A percentile compares a stretch with the other conserved stretches of the same genome.
phyloP scores from a whole-genome alignment of 1,140 invertebrate genomes.

The Drosophila jambulina region DNA sequence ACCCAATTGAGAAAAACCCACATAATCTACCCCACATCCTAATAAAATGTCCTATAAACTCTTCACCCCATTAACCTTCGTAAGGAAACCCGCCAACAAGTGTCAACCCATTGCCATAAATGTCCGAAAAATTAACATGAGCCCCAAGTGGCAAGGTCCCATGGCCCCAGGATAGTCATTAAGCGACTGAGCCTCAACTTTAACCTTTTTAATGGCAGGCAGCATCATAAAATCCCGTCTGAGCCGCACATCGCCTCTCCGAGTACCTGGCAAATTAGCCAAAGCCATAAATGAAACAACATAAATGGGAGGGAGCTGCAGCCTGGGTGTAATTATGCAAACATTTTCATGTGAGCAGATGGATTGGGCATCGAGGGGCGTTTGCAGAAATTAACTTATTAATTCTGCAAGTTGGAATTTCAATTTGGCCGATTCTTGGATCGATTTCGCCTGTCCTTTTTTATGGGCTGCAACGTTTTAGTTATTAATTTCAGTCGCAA shows the following conservation, averaged over 20 bases:
- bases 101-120: conserved; percentile 64
- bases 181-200: conserved; percentile 66
- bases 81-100: conserved; percentile 35
- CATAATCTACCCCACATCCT: conserved; percentile 2
- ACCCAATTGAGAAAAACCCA: background rate
- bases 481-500: conserved; percentile 67
- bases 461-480: conserved; percentile 68
- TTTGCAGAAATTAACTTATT: conserved; percentile 77
- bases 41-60: conserved; percentile 12
- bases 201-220: conserved; percentile 76
- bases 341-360: conserved; percentile 31
- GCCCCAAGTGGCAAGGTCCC: conserved; percentile 26
- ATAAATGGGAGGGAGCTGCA: conserved; percentile 51
- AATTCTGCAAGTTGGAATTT: conserved; percentile 69
- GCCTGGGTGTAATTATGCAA: conserved; percentile 69
- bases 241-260: background rate
- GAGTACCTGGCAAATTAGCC: conserved; percentile 53
- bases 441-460: conserved; percentile 50
- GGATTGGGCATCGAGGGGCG: conserved; percentile 49
- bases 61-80: conserved; percentile 23
- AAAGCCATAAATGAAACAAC: conserved; percentile 63
- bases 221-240: conserved; percentile 51
- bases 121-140: conserved; percentile 49
- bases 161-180: conserved; percentile 52
- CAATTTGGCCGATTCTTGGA: conserved; percentile 59